These are phyloP conservation scores for Pangasius krempfi DNA, from an alignment of 2,797 vertebrate species.

Conservation along the genomic window DNA sequence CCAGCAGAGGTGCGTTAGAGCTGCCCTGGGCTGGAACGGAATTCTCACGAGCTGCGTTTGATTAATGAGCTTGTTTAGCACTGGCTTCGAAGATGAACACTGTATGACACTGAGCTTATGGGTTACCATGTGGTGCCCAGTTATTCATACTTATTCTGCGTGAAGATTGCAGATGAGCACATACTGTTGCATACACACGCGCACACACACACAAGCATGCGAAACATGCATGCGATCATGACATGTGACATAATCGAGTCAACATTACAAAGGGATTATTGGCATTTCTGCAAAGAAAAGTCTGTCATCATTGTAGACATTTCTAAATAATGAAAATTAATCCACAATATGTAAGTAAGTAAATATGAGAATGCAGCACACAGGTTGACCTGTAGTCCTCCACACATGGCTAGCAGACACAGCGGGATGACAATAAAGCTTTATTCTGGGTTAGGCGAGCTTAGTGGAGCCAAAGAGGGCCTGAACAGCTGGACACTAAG, in stretches of 20 bases:
- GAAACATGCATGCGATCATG: not conserved
- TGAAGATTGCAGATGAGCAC: not conserved
- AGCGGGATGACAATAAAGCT: conserved; percentile 35
- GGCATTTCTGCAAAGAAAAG: conserved; percentile 26
- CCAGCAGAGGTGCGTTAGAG: not conserved
- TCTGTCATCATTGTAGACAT: conserved; percentile 51
- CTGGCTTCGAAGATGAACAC: conserved; percentile 15
- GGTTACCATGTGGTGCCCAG: not conserved
- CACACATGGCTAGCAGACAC: not conserved
- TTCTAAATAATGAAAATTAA: conserved; percentile 66
- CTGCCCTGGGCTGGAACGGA: conserved; percentile 11
- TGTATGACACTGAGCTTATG: not conserved
- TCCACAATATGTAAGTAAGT: conserved; percentile 58
- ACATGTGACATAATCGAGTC: not conserved
- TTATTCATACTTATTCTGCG: conserved; percentile 28
- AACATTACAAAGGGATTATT: conserved; percentile 24
- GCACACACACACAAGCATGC: not conserved
- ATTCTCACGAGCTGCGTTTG: conserved; percentile 49
- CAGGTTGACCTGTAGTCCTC: not conserved
- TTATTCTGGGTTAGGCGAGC: conserved; percentile 52
- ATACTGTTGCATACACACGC: not conserved
- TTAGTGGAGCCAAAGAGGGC: conserved; percentile 19
- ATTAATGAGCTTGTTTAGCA: conserved; percentile 50
- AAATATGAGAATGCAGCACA: conserved; percentile 11
- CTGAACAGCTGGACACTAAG: conserved; percentile 80